Evolutionary conservation across 2,888 invertebrate species (phyloP), one percentile per base, ranked within the genome.

Genomic region (Lochmaea capreae): DNA sequence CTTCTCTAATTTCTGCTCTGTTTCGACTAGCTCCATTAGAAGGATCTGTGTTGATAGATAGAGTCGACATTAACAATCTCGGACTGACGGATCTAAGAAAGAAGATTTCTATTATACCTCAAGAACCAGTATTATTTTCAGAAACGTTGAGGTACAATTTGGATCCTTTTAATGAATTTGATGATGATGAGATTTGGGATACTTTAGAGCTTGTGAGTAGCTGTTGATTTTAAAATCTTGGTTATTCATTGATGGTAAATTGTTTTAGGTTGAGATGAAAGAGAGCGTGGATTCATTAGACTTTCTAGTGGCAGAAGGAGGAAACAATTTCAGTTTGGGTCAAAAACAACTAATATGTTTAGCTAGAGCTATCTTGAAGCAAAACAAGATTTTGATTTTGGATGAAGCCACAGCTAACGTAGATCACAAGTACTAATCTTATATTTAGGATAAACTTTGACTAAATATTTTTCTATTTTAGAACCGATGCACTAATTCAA

Each of bases 371-470:
- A 93, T 97, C 77, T 89, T 97, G 1, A 89, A 93, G 58, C 92
- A 93, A 81, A 94, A 93, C 82, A 93, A 91, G 80, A 91, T 97
- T 79, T 89, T 97, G 3, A 92, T 97, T 42, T 88, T 97, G 58
- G 97, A 97, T 82, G 97, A 97, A 87, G 97, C 97, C 18, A 97
- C 97, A 0, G 96, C 97, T 5, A 97, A 96, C 85, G 95, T 97
- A 0, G 96, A 97, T 87, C 94, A 93, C 71, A 91, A 91, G 94
- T 94, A 88, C 3, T 43, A 46, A 46, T 33, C 8, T 33, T 33
- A 33, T 33, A 8, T 33, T 33, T 8, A 8, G 33, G 33, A 33
- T 33, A 33, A 33, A 33, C 33, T 33, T 33, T 33, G 33, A 33
- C 33, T 1, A 3, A 33, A 59, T 39, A 11, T 14, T 6, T 62